Conservation (phyloP, 2,888 invertebrate species). For the Phalera bucephala region DNA sequence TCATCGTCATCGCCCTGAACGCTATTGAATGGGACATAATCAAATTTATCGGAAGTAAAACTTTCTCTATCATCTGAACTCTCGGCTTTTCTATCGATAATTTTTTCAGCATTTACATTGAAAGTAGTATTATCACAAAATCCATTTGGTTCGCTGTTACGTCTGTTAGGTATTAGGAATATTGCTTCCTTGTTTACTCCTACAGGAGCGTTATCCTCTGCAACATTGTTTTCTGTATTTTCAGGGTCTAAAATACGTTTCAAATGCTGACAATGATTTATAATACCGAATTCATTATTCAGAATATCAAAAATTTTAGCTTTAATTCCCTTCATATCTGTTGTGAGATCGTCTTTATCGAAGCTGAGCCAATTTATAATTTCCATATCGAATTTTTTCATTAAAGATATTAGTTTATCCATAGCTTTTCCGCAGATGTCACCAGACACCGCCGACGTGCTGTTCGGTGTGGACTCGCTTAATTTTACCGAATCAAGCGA, state of each 20-base stretch:
- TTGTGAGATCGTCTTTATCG: constrained; percentile 25
- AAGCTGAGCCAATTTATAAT: constrained; percentile 48
- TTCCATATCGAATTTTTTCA: constrained; percentile 47
- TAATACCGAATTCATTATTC: constrained; percentile 42
- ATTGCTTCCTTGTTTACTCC: constrained; percentile 1
- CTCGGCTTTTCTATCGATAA: not conserved
- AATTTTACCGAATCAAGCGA: constrained; percentile 28
- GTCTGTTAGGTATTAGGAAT: constrained; percentile 8
- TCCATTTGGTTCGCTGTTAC: not conserved
- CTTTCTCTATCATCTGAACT: not conserved
- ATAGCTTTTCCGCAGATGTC: constrained; percentile 25
- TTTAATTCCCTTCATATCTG: constrained; percentile 25
- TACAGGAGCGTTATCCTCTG: not conserved
- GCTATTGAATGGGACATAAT: no score
- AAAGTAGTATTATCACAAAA: not conserved
- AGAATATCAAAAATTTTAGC: constrained; percentile 39
- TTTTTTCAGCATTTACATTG: constrained; percentile 1
- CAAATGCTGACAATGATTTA: constrained; percentile 36
- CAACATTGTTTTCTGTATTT: not conserved
- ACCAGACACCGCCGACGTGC: constrained; percentile 8
- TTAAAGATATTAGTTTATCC: constrained; percentile 30
- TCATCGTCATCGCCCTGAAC: constrained; percentile 55
- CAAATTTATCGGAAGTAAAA: constrained; percentile 6
- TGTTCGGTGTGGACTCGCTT: constrained; percentile 19
- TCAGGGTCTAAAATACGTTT: constrained; percentile 16